Evolutionary conservation across 1,140 invertebrate species (phyloP), one percentile per base, ranked within the genome.

Genomic region (Drosophila nasuta): DNA sequence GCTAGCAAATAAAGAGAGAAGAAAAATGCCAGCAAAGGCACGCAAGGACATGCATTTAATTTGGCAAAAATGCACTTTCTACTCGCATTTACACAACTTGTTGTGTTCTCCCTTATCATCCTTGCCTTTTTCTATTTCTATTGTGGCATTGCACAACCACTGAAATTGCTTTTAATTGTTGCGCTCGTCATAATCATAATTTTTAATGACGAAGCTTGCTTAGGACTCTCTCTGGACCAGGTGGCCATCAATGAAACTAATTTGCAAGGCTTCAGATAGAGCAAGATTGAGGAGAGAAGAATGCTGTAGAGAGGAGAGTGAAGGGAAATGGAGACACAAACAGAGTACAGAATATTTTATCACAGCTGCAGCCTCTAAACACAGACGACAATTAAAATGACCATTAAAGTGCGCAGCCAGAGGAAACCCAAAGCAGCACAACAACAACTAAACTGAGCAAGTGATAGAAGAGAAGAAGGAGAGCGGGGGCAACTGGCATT

Each of bases 341-440:
- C 33, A 28, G 15, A 1, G 38, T 25, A 13, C 43, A 60, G 54
- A 77, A 85, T 70, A 70, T 75, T 86, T 77, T 74, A 86, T 85
- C 65, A 75, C 81, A 85, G 81, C 64, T 67, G 48, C 57, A 72
- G 41, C 54, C 67, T 74, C 71, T 75, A 75, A 85, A 78, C 81
- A 81, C 75, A 86, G 76, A 78, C 76, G 78, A 86, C 81, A 85
- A 85, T 85, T 86, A 85, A 86, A 86, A 78, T 77, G 82, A 58
- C 74, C 78, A 83, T 77, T 67, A 77, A 60, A 52, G 63, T 71
- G 57, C 41, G 51, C 46, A 63, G 57, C 48, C 52, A 52, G 66
- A 52, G 66, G 49, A 45, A 17, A 5, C 57, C 48, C 25, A 69
- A 48, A 43, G 3, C 30, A 45, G 13, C 38, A n/a, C 33, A 13